Base-by-base conservation (phyloP, 2,797 vertebrate species). In the Setipinna tenuifilis region DNA sequence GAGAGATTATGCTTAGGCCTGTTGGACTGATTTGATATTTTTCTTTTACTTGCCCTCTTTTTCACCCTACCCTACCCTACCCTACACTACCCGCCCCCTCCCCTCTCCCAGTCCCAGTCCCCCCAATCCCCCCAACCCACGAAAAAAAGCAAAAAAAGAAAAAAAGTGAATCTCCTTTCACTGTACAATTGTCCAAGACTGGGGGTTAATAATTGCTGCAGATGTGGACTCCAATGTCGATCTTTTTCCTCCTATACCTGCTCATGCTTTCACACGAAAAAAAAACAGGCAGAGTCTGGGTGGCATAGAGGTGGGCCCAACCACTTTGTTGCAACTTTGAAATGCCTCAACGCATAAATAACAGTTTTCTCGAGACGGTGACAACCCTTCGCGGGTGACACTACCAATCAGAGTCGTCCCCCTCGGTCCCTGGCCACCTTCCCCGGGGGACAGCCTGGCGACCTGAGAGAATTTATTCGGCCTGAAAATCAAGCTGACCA, bases 381-480 rank as follows among this genome's bases (percentile, higher is more conserved):
- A 78, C 71, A 78, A 19, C 10, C 23, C 16, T 78, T 78, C 35
- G 14, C 31, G 17, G 71, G 35, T 78, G 71, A 78, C 71, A 78
- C 17, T 78, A 78, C 71, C 71, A 44, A 78, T 78, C 35, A 17
- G 17, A 21, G 31, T 78, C 17, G 35, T 21, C 17, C 35, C 35
- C 71, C 31, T 35, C 35, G 5, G 5, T 78, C 31, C 71, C 71
- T 78, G 35, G 71, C 58, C 17, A 19, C 58, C 58, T 19, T 59
- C 58, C 58, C 58, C 11, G 58, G 6, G 58, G 71, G 71, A 78
- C 17, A 44, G 71, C 3, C 71, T 44, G 71, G 31, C 71, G 31
- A 78, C 71, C 71, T 78, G 71, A 78, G 14, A 78, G 31, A 19
- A 21, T 78, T 78, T 78, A 78, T 78, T 78, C 41, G 71, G 71